Percentiles rank a stretch among this genome's conserved stretches.
These are phyloP conservation scores for Alcedo atthis DNA, from an alignment of 2,797 vertebrate species.

Conservation along the genomic window DNA sequence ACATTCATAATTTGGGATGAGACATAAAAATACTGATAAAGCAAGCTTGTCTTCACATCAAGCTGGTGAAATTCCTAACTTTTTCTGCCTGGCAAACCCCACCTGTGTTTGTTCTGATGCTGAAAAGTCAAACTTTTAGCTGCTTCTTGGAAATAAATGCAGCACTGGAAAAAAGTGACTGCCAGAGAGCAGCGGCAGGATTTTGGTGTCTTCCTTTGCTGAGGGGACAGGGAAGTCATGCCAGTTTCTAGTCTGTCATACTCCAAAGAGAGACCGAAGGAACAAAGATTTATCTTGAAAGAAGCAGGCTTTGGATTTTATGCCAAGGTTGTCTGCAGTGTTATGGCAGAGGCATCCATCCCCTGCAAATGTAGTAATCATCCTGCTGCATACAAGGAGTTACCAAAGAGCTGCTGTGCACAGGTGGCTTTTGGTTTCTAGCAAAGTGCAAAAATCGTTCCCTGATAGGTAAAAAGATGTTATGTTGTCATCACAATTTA, in stretches of 20 bases:
- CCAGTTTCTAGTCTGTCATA: background rate
- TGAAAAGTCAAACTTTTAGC: background rate
- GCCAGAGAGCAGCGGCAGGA: background rate
- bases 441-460: background rate
- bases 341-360: background rate
- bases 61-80: background rate
- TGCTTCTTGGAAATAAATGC: background rate
- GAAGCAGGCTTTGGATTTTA: background rate
- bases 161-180: background rate
- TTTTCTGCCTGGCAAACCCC: background rate
- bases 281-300: background rate
- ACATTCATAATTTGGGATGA: background rate
- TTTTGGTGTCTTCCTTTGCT: background rate
- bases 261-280: background rate
- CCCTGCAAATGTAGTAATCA: background rate
- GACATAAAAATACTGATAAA: background rate
- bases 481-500: rapidly evolving
- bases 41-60: background rate
- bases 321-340: background rate
- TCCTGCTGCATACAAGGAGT: background rate
- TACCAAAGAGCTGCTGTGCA: background rate
- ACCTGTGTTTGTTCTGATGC: background rate
- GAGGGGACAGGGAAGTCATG: background rate
- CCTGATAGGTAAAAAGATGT: background rate
- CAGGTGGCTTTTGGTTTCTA: background rate